Conservation (phyloP, 2,113 vertebrate genomes). For the Equus przewalskii region DNA sequence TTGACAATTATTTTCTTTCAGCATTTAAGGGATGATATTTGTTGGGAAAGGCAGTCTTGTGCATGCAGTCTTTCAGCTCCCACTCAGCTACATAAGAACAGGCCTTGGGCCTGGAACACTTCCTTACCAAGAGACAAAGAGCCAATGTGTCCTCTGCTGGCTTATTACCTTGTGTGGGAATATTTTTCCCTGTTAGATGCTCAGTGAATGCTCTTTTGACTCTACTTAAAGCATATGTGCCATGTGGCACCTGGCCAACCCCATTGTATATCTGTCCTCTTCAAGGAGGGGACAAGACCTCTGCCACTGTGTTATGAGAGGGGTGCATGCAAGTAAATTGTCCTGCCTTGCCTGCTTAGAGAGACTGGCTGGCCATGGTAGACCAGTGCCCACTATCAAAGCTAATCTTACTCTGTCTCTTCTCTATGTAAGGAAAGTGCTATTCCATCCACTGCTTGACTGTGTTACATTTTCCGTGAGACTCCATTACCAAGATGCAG, state of each 20-base stretch:
- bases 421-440: neutral
- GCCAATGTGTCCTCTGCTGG: neutral
- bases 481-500: neutral
- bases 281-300: neutral
- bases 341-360: neutral
- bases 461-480: neutral
- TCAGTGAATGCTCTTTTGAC: neutral
- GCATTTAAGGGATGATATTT: neutral
- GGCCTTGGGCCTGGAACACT: neutral
- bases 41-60: neutral
- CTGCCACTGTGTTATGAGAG: neutral
- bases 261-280: neutral
- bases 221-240: neutral
- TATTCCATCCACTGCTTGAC: neutral
- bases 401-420: neutral
- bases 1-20: neutral
- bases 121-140: neutral
- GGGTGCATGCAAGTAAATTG: neutral
- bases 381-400: neutral
- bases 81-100: neutral
- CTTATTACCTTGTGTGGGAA: neutral
- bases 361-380: neutral
- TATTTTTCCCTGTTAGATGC: neutral
- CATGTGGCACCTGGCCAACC: neutral
- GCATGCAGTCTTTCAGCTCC: neutral